Evolutionary conservation across 2,797 vertebrate species (phyloP), one percentile per base, ranked within the genome.

Genomic region (Sphenopsis melanotis): DNA sequence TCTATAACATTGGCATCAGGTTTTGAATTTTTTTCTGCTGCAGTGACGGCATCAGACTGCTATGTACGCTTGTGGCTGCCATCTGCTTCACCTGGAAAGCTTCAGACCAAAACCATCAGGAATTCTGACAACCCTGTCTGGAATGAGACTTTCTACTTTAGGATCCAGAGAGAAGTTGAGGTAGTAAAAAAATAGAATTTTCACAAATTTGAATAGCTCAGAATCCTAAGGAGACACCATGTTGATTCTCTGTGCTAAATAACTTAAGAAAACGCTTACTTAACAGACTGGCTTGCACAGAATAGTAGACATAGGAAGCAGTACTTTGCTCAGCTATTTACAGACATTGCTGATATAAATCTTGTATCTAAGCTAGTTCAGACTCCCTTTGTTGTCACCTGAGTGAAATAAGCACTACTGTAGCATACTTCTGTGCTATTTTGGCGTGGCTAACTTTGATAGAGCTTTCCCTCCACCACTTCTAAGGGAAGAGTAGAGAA

Each of bases 101-200:
- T 97, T 30, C 98, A 94, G 90, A 99, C 98, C 16, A 97, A 91
- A 90, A 98, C 97, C 2, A 87, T 98, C 57, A 66, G 72, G 76
- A 98, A 98, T 93, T 97, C 63, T 71, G 94, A 97, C 50, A 96
- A 93, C 34, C 98, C 98, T 8, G 47, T 98, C 82, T 99, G 99
- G 98, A 98, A 99, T 1, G 98, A 99, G 95, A 98, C 96, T 20
- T 99, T 99, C 92, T 97, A 91, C 91, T 99, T 98, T 71, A 98
- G 97, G 66, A 96, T 98, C 81, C 98, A 98, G 83, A 97, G 92
- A 63, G 96, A 98, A 65, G 94, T 98, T 66, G 99, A 99, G 98
- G 98, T 99, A 96, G 15, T 72, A 37, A 91, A 89, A 66, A 74
- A 46, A 10, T 3, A 30, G 32, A 57, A 56, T 63, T 72, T 0